Percentiles rank a stretch among this genome's conserved stretches.
Evolutionary conservation across 1,140 invertebrate species (phyloP).

Genomic region (Papilio polyxenes): DNA sequence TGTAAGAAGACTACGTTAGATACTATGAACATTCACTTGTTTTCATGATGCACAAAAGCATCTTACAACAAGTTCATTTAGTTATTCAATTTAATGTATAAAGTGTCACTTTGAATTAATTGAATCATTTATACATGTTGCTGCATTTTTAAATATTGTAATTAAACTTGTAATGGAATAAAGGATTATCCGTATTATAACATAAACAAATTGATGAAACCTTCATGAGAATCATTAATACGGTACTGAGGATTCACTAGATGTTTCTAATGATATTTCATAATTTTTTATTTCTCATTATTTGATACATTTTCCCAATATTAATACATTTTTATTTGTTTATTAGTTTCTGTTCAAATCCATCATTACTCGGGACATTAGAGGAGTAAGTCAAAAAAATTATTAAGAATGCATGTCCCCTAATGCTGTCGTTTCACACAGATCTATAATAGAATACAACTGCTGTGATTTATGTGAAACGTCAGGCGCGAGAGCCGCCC

Average conservation of each 20-base stretch:
- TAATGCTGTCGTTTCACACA: constrained; percentile 40
- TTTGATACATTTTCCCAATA: constrained; percentile 40
- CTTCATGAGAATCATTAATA: background rate
- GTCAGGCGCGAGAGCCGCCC: constrained; percentile 35
- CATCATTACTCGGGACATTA: constrained; percentile 51
- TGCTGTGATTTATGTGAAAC: constrained; percentile 29
- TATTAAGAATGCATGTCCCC: constrained; percentile 47
- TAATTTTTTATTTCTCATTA: background rate
- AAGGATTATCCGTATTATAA: background rate
- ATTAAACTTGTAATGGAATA: background rate
- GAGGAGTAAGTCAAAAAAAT: constrained; percentile 52
- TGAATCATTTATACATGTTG: no score
- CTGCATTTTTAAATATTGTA: no score
- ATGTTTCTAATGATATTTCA: background rate
- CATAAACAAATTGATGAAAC: background rate
- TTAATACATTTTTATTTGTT: constrained; percentile 54
- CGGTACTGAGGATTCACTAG: background rate
- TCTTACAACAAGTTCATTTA: background rate
- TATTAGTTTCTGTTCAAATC: constrained; percentile 54
- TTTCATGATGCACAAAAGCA: background rate
- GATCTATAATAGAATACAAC: constrained; percentile 2
- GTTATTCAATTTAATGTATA: background rate
- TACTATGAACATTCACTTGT: background rate
- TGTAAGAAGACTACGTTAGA: background rate
- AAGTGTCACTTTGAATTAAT: no score